These are phyloP conservation scores for Coptodon rendalli DNA, from an alignment of 2,113 vertebrate species.

Conservation along the genomic window DNA sequence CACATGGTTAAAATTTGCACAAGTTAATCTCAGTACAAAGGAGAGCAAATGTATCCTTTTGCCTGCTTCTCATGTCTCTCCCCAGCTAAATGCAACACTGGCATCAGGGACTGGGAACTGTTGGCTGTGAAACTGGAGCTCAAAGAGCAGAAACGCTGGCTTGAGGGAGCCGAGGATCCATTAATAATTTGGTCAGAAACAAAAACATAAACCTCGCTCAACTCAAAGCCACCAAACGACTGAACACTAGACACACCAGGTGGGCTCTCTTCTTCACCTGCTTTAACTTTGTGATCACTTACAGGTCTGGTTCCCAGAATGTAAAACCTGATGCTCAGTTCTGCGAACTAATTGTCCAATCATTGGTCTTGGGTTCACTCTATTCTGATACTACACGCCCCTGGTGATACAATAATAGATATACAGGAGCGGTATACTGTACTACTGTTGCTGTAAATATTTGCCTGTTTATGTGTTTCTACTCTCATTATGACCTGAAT, in stretches of 20 bases:
- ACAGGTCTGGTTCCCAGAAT: background rate
- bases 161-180: background rate
- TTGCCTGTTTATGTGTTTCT: background rate
- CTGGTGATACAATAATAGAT: background rate
- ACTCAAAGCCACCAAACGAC: background rate
- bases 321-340: background rate
- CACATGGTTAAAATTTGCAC: background rate
- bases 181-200: background rate
- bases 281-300: background rate
- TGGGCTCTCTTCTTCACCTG: background rate
- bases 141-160: background rate
- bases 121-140: background rate
- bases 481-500: background rate
- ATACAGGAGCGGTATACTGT: background rate
- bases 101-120: background rate
- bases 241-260: background rate
- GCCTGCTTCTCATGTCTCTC: background rate
- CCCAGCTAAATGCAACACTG: background rate
- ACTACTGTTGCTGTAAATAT: background rate
- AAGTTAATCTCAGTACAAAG: background rate
- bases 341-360: background rate
- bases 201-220: background rate
- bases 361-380: background rate
- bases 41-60: background rate
- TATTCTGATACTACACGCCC: background rate